Conservation (phyloP, 2,113 vertebrate species). For the Rhynchomys soricoides region DNA sequence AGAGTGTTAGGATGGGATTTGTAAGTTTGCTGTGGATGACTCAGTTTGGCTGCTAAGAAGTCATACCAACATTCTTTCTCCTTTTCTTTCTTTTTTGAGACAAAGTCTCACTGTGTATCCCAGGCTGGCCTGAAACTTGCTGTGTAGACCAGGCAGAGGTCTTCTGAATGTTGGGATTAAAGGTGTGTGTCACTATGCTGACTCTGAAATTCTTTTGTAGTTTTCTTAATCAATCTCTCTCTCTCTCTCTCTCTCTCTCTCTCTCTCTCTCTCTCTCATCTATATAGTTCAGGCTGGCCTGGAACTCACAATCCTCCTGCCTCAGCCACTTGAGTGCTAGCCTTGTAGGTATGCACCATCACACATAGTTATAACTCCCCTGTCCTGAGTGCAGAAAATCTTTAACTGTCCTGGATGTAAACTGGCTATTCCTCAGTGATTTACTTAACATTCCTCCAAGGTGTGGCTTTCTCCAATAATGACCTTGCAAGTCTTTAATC, state of each 20-base stretch:
- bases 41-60: not conserved
- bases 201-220: too few relatives aligned
- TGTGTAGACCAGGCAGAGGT: too few relatives aligned
- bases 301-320: not conserved
- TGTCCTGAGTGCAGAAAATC: not conserved
- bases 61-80: not conserved
- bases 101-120: too few relatives aligned
- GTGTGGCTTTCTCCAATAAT: not conserved
- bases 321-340: not conserved
- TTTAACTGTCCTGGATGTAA: not conserved
- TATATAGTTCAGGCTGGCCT: not conserved
- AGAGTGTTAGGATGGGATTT: not conserved
- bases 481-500: conserved; percentile 37
- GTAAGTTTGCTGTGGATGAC: not conserved
- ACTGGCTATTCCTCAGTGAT: not conserved
- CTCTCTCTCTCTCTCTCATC: not conserved
- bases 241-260: not conserved
- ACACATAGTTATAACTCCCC: too few relatives aligned
- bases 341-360: not conserved
- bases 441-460: conserved; percentile 18
- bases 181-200: too few relatives aligned
- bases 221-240: too few relatives aligned
- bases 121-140: too few relatives aligned
- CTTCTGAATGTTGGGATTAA: too few relatives aligned
- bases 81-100: not conserved